Evolutionary conservation across 92 coral and sea anemone genomes (phyloP), one percentile per base, ranked within the genome.

Genomic region (Chrysogorgia sp.): DNA sequence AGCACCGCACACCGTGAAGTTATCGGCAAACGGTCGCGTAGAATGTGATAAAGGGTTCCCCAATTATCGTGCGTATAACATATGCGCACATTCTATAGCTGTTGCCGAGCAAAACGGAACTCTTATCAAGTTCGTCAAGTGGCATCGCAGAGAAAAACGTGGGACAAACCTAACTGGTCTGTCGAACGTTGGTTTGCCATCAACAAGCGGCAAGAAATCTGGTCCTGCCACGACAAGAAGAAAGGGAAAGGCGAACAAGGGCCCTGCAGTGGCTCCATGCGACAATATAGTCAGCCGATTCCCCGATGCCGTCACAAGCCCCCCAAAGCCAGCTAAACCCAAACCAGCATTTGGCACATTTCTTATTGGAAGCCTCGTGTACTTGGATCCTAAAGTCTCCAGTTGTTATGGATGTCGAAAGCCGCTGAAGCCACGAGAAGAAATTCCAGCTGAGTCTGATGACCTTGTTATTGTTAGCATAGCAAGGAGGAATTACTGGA

Each of bases 401-500:
- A 62, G 43, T 0, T 79, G 77, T 33, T 79, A 79, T 65, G 83
- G 83, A 15, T 79, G 77, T 30, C 22, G 64, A 2, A 4, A 15
- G 29, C 15, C 74, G 0, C 21, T 76, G 2, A 76, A 76, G 81
- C 74, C 40, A 7, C 19, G 34, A 1, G 32, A 12, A 23, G 17
- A 10, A n/a, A 57, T 35, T 33, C 26, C 71, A 17, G 2, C 57
- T 30, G 19, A 43, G 0, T 65, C 84, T 19, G 35, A 81, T 0
- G 85, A 81, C 25, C 60, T 71, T 40, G 81, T 81, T 20, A 45
- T 81, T 3, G 81, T 58, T n/a, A 71, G 69, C 53, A 30, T 56
- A 9, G 15, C 63, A 6, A 55, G 71, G 32, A 43, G 85, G 2
- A 66, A 72, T 20, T 81, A 71, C 40, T 34, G 14, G 20, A 80